These are phyloP conservation scores for Pocillopora verrucosa DNA, from an alignment of 64 coral and sea anemone genomes.

Conservation along the genomic window DNA sequence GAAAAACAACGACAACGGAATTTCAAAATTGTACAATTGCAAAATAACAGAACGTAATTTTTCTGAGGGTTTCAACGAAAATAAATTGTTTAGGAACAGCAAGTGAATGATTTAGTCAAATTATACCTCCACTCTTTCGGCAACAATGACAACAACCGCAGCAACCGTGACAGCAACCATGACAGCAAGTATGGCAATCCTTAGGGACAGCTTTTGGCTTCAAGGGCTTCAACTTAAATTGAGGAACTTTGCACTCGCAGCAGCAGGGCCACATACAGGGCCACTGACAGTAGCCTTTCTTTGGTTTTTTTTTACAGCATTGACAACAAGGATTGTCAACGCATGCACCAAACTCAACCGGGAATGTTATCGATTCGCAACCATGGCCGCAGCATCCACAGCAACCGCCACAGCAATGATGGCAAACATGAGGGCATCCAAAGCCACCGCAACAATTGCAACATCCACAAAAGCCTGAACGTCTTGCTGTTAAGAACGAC, in stretches of 20 bases:
- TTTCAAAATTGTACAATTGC: too few species aligned
- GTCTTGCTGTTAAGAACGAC: background rate
- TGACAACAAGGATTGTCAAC: slow-evolving; percentile 63
- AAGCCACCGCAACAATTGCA: slow-evolving; percentile 44
- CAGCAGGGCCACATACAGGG: slow-evolving; percentile 73
- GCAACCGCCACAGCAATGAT: slow-evolving; percentile 28
- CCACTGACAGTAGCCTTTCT: slow-evolving; percentile 46
- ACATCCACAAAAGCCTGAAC: slow-evolving; percentile 59
- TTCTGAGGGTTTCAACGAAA: too few species aligned
- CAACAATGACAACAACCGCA: slow-evolving; percentile 2
- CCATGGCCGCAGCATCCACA: slow-evolving; percentile 40
- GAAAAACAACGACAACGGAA: too few species aligned
- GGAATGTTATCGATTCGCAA: slow-evolving; percentile 26
- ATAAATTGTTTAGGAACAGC: background rate
- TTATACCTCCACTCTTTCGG: slow-evolving; percentile 9
- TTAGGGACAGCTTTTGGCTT: slow-evolving; percentile 44
- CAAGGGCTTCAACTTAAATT: slow-evolving; percentile 43
- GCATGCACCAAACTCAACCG: slow-evolving; percentile 34
- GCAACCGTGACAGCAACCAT: slow-evolving; percentile 29
- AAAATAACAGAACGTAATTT: too few species aligned
- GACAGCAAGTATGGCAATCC: slow-evolving; percentile 33
- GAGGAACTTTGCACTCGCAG: slow-evolving; percentile 54
- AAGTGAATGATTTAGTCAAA: background rate
- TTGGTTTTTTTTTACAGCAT: slow-evolving; percentile 44
- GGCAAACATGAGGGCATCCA: slow-evolving; percentile 28